Evolutionary conservation across 2,888 invertebrate genomes (phyloP).

Genomic region (Clepsis dumicolana): DNA sequence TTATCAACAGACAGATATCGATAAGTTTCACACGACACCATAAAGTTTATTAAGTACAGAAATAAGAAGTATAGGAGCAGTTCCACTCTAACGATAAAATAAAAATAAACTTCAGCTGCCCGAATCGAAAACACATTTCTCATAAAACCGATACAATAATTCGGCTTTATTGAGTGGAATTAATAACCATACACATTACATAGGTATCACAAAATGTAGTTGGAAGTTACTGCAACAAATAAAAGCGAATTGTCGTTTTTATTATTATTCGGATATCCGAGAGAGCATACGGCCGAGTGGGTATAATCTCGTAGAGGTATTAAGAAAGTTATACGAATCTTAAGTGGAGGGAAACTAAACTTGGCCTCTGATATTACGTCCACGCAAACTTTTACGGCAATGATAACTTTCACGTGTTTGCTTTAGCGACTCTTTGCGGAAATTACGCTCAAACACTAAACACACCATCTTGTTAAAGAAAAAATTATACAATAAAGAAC

Average conservation of each 20-base stretch:
- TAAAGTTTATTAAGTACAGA: conserved; percentile 30
- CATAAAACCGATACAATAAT: conserved; percentile 53
- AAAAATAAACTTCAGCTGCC: conserved; percentile 26
- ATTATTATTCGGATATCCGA: conserved; percentile 76
- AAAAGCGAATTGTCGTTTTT: conserved; percentile 78
- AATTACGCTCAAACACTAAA: conserved; percentile 33
- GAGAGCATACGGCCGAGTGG: conserved; percentile 70
- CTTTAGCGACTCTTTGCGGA: conserved; percentile 32
- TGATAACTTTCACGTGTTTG: conserved; percentile 70
- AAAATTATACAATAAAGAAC: conserved; percentile 2
- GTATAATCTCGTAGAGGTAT: conserved; percentile 78
- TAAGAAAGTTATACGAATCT: conserved; percentile 82
- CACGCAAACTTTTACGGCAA: conserved; percentile 71
- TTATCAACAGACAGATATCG: conserved; percentile 32
- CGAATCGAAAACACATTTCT: conserved; percentile 52
- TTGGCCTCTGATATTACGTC: conserved; percentile 76
- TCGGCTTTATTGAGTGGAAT: conserved; percentile 80
- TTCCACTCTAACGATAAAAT: conserved; percentile 15
- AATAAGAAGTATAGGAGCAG: conserved; percentile 12
- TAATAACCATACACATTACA: conserved; percentile 75
- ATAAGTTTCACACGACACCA: conserved; percentile 39
- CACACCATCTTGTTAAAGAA: conserved; percentile 37
- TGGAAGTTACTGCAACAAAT: conserved; percentile 76
- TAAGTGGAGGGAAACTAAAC: conserved; percentile 71
- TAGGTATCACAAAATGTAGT: conserved; percentile 57